Evolutionary conservation across 2,113 vertebrate genomes (phyloP).

Genomic region (Vanacampus margaritifer): DNA sequence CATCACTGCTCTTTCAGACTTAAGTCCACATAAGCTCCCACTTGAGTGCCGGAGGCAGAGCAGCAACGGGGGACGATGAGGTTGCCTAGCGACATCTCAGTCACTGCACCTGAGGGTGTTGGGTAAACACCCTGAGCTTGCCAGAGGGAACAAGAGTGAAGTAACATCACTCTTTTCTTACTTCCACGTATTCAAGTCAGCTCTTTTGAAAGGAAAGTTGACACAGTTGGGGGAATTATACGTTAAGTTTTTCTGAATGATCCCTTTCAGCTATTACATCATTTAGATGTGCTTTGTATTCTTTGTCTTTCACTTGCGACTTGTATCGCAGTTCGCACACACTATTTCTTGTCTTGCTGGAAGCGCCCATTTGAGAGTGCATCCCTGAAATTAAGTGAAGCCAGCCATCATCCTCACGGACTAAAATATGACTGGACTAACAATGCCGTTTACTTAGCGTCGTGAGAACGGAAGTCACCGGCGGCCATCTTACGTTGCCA

Average conservation of each 20-base stretch:
- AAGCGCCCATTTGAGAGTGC: no score
- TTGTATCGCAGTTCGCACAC: no score
- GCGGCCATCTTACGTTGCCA: no score
- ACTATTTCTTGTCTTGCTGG: no score
- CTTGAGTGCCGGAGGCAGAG: constrained; percentile 67
- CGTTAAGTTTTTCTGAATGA: not conserved
- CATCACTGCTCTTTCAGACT: constrained; percentile 67
- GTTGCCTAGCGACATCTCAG: constrained; percentile 73
- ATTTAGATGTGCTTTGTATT: not conserved
- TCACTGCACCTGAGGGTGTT: constrained; percentile 63
- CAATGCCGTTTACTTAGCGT: no score
- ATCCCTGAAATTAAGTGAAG: no score
- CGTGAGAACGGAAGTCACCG: no score
- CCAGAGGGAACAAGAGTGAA: constrained; percentile 42
- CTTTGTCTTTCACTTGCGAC: not conserved
- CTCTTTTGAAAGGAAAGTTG: constrained; percentile 30
- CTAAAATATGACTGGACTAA: no score
- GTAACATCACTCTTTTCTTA: constrained; percentile 39
- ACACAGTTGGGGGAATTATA: not conserved
- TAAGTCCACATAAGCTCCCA: constrained; percentile 74
- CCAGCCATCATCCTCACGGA: no score
- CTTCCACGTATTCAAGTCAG: constrained; percentile 32
- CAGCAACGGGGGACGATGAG: constrained; percentile 54
- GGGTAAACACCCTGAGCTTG: constrained; percentile 68
- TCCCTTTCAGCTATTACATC: not conserved